These are phyloP conservation scores for Clupea harengus DNA, from an alignment of 2,113 vertebrate species.

Conservation along the genomic window DNA sequence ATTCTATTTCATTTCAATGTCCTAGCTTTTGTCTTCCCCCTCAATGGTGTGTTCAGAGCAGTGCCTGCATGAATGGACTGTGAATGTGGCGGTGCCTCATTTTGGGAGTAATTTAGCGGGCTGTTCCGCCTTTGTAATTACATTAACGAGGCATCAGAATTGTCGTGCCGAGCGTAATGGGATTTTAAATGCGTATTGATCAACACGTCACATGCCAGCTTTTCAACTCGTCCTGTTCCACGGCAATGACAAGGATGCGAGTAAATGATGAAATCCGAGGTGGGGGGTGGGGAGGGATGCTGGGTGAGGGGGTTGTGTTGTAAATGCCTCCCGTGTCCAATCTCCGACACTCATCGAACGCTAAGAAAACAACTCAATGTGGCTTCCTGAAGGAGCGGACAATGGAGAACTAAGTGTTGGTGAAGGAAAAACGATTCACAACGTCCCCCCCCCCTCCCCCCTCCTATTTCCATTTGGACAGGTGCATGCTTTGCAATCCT, in stretches of 20 bases:
- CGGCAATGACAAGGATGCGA: constrained; percentile 32
- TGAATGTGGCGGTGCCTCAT: constrained; percentile 26
- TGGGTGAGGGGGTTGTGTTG: neutral
- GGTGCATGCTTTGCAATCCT: constrained; percentile 24
- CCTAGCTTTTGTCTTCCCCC: neutral
- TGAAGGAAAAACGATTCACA: neutral
- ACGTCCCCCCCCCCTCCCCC: neutral
- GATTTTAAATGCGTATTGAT: constrained; percentile 57
- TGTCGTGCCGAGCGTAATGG: constrained; percentile 44
- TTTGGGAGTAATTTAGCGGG: constrained; percentile 49
- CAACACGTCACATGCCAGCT: constrained; percentile 42
- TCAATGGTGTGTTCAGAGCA: constrained; percentile 6
- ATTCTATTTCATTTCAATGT: neutral
- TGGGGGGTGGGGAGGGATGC: neutral
- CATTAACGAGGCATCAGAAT: constrained; percentile 51
- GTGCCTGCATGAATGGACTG: constrained; percentile 34
- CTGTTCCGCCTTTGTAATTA: constrained; percentile 46
- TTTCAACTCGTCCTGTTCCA: constrained; percentile 35
- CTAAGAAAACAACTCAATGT: neutral
- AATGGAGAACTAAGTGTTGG: neutral
- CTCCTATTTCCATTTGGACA: constrained; percentile 14
- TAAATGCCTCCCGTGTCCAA: neutral
- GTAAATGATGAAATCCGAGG: constrained; percentile 37
- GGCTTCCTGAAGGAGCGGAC: neutral
- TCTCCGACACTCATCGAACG: neutral